These are phyloP conservation scores for Leptobrachium leishanense DNA, from an alignment of 2,113 vertebrate genomes.

Conservation along the genomic window DNA sequence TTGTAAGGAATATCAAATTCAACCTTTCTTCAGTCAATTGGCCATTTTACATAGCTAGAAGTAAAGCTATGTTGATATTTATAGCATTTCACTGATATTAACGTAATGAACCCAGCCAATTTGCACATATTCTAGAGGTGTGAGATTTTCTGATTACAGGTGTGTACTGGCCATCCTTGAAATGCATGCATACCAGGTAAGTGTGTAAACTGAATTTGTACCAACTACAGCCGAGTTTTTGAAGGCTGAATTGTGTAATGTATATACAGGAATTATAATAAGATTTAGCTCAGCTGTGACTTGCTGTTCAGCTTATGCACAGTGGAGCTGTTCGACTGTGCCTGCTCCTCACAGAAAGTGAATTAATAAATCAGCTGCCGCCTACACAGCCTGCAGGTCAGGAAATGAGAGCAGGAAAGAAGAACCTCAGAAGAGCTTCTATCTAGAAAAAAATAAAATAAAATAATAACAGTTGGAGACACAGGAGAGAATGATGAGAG, in stretches of 20 bases:
- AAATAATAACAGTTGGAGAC: slow-evolving; percentile 7
- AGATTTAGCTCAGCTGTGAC: slow-evolving; percentile 37
- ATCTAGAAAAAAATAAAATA: slow-evolving; percentile 15
- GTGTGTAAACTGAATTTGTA: slow-evolving; percentile 14
- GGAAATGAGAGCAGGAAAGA: slow-evolving; percentile 44
- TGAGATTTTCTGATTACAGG: background rate
- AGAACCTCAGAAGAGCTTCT: slow-evolving; percentile 29
- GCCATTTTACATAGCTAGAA: too few species aligned
- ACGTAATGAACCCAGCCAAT: background rate
- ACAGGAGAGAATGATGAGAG: slow-evolving; percentile 17
- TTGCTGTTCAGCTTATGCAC: slow-evolving; percentile 42
- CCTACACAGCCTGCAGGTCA: slow-evolving; percentile 47
- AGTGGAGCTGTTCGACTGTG: slow-evolving; percentile 44
- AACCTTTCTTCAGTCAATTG: too few species aligned
- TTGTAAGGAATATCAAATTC: too few species aligned
- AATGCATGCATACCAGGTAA: slow-evolving; percentile 19
- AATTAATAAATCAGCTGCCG: slow-evolving; percentile 49
- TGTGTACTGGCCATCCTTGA: background rate
- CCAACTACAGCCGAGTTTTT: slow-evolving; percentile 15
- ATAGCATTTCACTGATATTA: background rate
- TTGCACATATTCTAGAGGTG: background rate
- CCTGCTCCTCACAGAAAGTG: slow-evolving; percentile 38
- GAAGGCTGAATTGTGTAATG: slow-evolving; percentile 22
- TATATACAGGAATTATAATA: slow-evolving; percentile 31
- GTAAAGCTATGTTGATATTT: background rate